Base-by-base conservation (phyloP, 1,140 invertebrate genomes). In the Drosophila sp. region DNA sequence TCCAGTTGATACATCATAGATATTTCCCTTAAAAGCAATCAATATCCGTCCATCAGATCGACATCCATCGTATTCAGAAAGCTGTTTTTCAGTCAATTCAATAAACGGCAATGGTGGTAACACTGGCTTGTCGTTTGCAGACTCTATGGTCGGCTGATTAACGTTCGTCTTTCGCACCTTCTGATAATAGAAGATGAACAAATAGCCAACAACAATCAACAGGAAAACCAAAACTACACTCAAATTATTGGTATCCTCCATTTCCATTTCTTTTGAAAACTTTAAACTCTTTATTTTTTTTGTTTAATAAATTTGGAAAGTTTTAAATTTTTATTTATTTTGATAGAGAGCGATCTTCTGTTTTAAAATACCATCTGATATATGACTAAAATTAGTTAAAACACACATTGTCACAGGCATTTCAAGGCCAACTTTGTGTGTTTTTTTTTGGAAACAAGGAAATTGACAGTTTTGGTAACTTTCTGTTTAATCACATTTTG, bases 1-100 rank as follows among this genome's bases (percentile, higher is more conserved):
- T 34, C 80, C 70, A 2, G 6, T 36, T 9, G 77, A 65, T 0
- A 86, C 81, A 40, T 86, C 81, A 43, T 75, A 86, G 13, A 86
- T 80, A 3, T 46, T 43, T 0, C 63, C 59, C 18, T 72, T 86
- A 7, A 86, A 67, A 0, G 62, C 46, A 18, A 86, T 46, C 21
- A 86, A 11, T 4, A 86, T 72, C 1, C 81, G 64, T 11, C 81
- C 81, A 62, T 86, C 81, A 0, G 7, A n/a, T 0, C 73, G 7
- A 80, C 50, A 21, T 77, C 57, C 7, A 38, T 36, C 0, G 11
- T 1, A 0, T 64, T 86, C n/a, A 80, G 18, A 0, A 56, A 48
- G 2, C 16, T 18, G 13, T 16, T 18, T 43, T 8, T 16, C 13
- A 8, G 41, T 18, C 14, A 43, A 43, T 16, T 43, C 41, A 38